phyloP scores from a whole-genome alignment of 1,140 invertebrate genomes.

The Meloidogyne chitwoodi region DNA sequence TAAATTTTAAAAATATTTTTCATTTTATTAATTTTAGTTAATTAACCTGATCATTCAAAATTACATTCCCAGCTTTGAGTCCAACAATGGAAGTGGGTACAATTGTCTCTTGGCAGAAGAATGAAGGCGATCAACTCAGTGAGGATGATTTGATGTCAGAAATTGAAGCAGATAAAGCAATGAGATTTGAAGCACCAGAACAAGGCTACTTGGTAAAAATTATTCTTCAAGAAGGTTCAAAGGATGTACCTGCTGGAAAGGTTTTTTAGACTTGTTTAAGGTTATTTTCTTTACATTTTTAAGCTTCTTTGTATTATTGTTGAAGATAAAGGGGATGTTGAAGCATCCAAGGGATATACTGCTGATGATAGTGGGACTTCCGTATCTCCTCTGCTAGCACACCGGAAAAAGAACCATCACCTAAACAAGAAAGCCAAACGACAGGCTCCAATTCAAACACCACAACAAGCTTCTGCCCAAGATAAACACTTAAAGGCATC shows the following conservation, averaged over 20 bases:
- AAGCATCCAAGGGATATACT: conserved; percentile 69
- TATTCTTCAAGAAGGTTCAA: conserved; percentile 70
- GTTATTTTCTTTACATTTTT: conserved; percentile 24
- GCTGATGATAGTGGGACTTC: conserved; percentile 60
- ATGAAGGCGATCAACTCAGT: conserved; percentile 76
- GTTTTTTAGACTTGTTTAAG: conserved; percentile 47
- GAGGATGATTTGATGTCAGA: conserved; percentile 90
- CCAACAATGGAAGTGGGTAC: conserved; percentile 98
- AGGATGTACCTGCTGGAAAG: conserved; percentile 73
- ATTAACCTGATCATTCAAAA: conserved; percentile 75
- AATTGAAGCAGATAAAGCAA: conserved; percentile 99
- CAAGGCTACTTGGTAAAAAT: conserved; percentile 97
- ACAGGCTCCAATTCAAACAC: neutral
- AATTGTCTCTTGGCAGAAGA: conserved; percentile 95
- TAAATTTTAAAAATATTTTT: too few relatives aligned
- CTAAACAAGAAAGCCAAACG: conserved; percentile 45
- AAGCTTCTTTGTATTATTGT: conserved; percentile 74
- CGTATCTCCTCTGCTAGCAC: conserved; percentile 49
- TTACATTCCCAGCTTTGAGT: conserved; percentile 85
- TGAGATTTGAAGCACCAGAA: conserved; percentile 98
- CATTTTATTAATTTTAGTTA: conserved; percentile 21
- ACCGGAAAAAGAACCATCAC: conserved; percentile 28
- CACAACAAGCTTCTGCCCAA: conserved; percentile 60
- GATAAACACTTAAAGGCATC: conserved; percentile 75
- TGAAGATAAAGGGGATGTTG: conserved; percentile 67